Conservation (phyloP, 1,140 invertebrate species). For the Vanessa tameamea region DNA sequence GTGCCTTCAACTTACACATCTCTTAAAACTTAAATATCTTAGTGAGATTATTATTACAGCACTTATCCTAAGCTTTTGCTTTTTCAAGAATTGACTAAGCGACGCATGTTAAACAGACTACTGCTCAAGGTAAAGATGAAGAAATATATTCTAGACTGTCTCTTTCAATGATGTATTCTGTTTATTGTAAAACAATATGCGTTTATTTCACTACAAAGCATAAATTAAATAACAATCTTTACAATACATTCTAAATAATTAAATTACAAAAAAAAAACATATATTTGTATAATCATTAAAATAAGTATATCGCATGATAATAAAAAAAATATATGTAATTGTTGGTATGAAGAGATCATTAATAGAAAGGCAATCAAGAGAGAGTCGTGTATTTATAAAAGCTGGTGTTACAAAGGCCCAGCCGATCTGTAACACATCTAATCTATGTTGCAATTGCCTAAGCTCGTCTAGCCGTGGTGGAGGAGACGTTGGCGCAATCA, state of each 20-base stretch:
- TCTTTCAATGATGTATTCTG: not conserved
- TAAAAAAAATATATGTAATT: not conserved
- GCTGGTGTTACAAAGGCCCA: slow-evolving; percentile 30
- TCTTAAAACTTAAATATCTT: too few species aligned
- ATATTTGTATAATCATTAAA: not conserved
- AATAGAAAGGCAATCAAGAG: not conserved
- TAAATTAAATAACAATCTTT: too few species aligned
- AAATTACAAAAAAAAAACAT: too few species aligned
- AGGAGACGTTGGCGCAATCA: slow-evolving; percentile 73
- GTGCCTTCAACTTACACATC: too few species aligned
- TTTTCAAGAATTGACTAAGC: too few species aligned
- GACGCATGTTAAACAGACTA: not conserved
- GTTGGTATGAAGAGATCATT: not conserved
- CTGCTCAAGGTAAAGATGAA: not conserved
- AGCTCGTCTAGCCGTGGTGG: slow-evolving; percentile 71
- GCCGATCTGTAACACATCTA: slow-evolving; percentile 60
- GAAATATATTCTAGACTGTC: not conserved
- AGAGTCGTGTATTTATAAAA: slow-evolving; percentile 13
- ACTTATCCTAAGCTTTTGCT: too few species aligned
- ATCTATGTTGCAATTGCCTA: slow-evolving; percentile 71
- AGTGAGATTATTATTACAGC: too few species aligned
- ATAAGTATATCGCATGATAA: not conserved
- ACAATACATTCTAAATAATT: too few species aligned
- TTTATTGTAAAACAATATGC: too few species aligned
- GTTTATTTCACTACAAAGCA: too few species aligned